These are phyloP conservation scores for Aporophyla nigra DNA, from an alignment of 2,888 invertebrate species.

Conservation along the genomic window DNA sequence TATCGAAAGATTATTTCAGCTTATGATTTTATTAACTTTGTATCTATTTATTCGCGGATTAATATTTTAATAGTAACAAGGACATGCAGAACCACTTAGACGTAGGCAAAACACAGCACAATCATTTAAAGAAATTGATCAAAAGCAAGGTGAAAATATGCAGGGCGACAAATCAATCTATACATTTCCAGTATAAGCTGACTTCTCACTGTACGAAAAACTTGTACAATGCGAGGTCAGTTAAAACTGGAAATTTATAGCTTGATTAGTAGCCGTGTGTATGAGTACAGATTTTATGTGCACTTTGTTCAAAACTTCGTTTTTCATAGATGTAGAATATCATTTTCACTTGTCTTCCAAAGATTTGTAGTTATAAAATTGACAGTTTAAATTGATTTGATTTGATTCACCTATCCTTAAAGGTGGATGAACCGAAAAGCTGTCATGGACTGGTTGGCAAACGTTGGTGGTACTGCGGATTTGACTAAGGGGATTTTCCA, in stretches of 20 bases:
- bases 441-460: neutral
- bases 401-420: neutral
- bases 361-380: conserved; percentile 4
- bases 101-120: neutral
- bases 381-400: neutral
- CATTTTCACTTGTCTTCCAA: neutral
- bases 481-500: neutral
- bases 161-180: too few species aligned
- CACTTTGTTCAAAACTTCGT: conserved; percentile 7
- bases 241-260: too few species aligned
- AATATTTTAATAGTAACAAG: neutral
- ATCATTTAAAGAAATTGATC: neutral
- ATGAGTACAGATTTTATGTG: neutral
- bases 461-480: neutral
- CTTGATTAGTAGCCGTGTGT: too few species aligned
- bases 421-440: neutral
- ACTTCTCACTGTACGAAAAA: too few species aligned
- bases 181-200: too few species aligned
- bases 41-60: neutral
- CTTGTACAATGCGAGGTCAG: too few species aligned
- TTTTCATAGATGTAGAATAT: conserved; percentile 39
- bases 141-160: neutral
- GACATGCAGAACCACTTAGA: too few species aligned
- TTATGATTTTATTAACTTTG: neutral
- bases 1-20: neutral